Evolutionary conservation across 2,797 vertebrate species (phyloP).

Genomic region (Echeneis naucrates): DNA sequence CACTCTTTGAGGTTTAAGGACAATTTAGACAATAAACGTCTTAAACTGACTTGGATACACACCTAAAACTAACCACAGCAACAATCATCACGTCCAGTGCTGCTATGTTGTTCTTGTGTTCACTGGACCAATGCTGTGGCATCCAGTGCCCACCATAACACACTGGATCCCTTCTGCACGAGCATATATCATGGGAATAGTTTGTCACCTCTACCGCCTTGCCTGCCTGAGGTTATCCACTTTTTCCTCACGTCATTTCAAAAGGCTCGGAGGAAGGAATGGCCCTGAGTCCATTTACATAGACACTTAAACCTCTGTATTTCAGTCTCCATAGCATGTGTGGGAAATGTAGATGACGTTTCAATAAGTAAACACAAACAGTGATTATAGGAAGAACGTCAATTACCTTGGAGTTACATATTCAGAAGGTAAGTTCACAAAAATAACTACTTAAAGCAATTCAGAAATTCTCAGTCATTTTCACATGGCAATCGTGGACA

Average conservation of each 20-base stretch:
- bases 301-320: slow-evolving; percentile 5
- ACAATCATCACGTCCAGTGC: neutral
- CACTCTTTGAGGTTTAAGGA: neutral
- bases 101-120: neutral
- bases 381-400: neutral
- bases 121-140: slow-evolving; percentile 4
- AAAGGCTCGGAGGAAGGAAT: slow-evolving; percentile 28
- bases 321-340: neutral
- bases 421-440: neutral
- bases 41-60: neutral
- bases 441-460: neutral
- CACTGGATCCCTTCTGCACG: slow-evolving; percentile 19
- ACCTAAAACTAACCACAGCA: neutral
- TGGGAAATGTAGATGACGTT: neutral
- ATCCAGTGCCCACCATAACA: slow-evolving; percentile 21
- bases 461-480: neutral
- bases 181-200: slow-evolving; percentile 51
- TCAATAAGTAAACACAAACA: neutral
- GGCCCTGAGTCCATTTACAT: neutral
- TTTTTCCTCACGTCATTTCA: slow-evolving; percentile 39
- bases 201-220: slow-evolving; percentile 51
- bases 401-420: neutral
- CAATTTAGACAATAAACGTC: neutral
- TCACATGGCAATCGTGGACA: neutral
- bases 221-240: slow-evolving; percentile 47